phyloP scores from a whole-genome alignment of 1,140 invertebrate species.

The Himalopsyche phryganea region DNA sequence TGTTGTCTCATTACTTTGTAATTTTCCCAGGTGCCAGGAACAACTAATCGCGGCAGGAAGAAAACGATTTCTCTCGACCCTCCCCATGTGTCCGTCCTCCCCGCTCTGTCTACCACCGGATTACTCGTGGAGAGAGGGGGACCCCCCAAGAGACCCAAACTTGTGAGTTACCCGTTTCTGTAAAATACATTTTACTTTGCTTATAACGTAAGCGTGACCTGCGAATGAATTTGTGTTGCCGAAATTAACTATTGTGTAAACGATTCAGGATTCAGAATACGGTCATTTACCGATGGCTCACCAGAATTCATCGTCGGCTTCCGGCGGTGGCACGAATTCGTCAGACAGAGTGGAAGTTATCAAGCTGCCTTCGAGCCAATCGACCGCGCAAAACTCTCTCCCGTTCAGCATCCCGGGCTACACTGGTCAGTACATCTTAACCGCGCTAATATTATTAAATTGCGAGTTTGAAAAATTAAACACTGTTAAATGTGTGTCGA shows the following conservation, averaged over 20 bases:
- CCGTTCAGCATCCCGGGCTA: conserved; percentile 48
- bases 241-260: no score
- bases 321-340: conserved; percentile 41
- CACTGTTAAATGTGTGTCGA: no score
- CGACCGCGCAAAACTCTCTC: conserved; percentile 39
- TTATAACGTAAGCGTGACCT: no score
- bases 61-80: conserved; percentile 83
- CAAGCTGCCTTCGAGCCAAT: conserved; percentile 63
- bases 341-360: conserved; percentile 72
- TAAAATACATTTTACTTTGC: no score
- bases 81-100: conserved; percentile 68
- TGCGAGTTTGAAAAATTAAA: no score
- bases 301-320: conserved; percentile 20
- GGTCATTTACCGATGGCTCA: conserved; percentile 27
- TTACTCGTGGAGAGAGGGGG: conserved; percentile 50
- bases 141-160: conserved; percentile 56
- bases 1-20: not conserved
- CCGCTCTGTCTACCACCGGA: conserved; percentile 42
- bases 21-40: conserved; percentile 58
- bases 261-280: conserved; percentile 23
- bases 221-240: no score
- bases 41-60: conserved; percentile 77
- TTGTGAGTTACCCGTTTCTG: conserved; percentile 38
- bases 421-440: conserved; percentile 40
- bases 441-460: no score